Base-by-base conservation (phyloP, 2,113 vertebrate species). In the Phoenicopterus ruber region DNA sequence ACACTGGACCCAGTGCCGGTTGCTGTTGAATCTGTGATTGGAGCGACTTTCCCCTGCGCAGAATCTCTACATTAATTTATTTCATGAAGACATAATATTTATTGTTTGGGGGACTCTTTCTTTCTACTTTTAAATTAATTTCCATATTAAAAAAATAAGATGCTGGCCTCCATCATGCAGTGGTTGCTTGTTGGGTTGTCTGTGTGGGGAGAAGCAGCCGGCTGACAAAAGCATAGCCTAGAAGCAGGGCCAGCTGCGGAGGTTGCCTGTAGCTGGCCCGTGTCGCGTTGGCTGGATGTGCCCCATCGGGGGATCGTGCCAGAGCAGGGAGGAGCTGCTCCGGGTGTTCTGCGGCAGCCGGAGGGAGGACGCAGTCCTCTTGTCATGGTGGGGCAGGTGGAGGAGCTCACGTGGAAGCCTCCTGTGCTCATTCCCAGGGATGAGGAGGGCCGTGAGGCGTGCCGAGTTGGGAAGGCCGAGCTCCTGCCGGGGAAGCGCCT, bases 21-120 rank as follows among this genome's bases (percentile, higher is more conserved):
- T 90, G 69, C 92, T 86, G 61, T 85, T 83, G 94, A 92, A 96
- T 83, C 80, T 96, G 91, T 95, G 94, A 93, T 52, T 69, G 63
- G 85, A 96, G 67, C 13, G 5, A 66, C 54, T 85, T 86, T 57
- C 94, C 85, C 77, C 88, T 92, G 84, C 47, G 22, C 92, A 96
- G 96, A 95, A 96, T 93, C 77, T 96, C 96, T 95, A 89, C 91
- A 15, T 98, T 98, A 98, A 98, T 98, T 98, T 98, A 98, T 98
- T 98, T 98, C 97, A 94, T 93, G 88, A 84, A 97, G 94, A 86
- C 90, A 5, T 96, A 97, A 81, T 98, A 98, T 98, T 98, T 98
- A 98, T 98, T 98, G 90, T 97, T 95, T 95, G 97, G 96, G 91
- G 63, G 70, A 94, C 71, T 93, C 82, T 80, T 77, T 93, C 87